Evolutionary conservation across 2,113 vertebrate species (phyloP), one percentile per base, ranked within the genome.

Genomic region (Gopherus evgoodei): DNA sequence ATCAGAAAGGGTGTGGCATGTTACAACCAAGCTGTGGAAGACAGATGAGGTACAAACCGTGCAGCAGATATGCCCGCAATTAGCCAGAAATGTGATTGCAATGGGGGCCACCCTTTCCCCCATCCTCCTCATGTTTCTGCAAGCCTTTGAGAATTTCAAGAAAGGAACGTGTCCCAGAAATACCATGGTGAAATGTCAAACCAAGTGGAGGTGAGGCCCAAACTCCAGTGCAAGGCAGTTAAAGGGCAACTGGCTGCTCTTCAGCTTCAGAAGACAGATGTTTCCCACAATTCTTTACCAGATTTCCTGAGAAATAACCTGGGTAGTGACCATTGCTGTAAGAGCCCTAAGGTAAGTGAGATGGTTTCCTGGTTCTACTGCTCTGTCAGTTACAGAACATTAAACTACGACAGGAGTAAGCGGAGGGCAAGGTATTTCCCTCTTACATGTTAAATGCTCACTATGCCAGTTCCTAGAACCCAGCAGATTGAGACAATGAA

Each of bases 351-450:
- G 83, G 81, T 62, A 53, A 86, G 89, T 42, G 84, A 72, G 80
- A 8, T 85, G 90, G 81, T 50, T 89, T 79, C n/a, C 53, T 88
- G n/a, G 47, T 72, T 90, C 89, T 81, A 78, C 44, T 82, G 79
- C 42, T 75, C 44, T 35, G 81, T 80, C 56, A 24, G 38, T 72
- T 72, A 72, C 12, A 56, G 9, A 24, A 3, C 27, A 1, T 11
- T 27, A 38, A 1, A 27, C 49, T 50, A 44, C 0, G 0, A 25
- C 8, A 42, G 54, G 38, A 24, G 22, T 38, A 24, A 89, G 75
- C 42, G 19, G 93, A 84, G 44, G 62, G 29, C 38, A 75, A 75
- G 72, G 9, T 76, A 25, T 72, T 44, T 76, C 24, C 25, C 84
- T 90, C 57, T 76, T 7, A n/a, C 2, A 38, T 29, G 87, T 42